Evolutionary conservation across 2,888 invertebrate genomes (phyloP).

Genomic region (Dorcus parallelipipedus): DNA sequence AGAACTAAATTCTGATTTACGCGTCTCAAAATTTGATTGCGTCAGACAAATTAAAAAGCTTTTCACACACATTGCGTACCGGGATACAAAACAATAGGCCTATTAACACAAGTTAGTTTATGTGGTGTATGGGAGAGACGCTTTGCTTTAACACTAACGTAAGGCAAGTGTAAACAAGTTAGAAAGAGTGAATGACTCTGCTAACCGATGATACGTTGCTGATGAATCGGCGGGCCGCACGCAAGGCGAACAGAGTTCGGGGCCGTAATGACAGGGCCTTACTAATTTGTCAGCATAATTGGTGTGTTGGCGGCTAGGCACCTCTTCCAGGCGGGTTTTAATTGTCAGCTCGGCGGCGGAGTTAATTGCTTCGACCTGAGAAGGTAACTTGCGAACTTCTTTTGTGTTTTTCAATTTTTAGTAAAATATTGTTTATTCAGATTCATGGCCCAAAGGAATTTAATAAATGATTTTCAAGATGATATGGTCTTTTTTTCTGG

Average conservation of each 20-base stretch:
- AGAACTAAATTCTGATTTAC: too few relatives aligned
- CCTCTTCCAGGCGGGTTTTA: constrained; percentile 44
- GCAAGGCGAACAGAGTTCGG: constrained; percentile 18
- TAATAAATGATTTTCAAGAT: too few relatives aligned
- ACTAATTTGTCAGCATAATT: constrained; percentile 48
- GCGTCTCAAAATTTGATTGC: too few relatives aligned
- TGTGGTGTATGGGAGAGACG: neutral
- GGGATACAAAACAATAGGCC: too few relatives aligned
- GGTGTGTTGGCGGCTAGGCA: constrained; percentile 41
- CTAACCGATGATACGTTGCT: constrained; percentile 24
- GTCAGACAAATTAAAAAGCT: too few relatives aligned
- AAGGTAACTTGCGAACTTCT: constrained; percentile 25
- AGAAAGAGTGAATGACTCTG: constrained; percentile 24
- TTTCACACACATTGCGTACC: too few relatives aligned
- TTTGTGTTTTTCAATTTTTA: too few relatives aligned
- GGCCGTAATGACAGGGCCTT: constrained; percentile 41
- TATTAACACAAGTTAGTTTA: neutral
- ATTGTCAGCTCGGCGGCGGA: constrained; percentile 44
- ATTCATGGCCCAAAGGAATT: too few relatives aligned
- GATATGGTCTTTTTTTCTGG: too few relatives aligned
- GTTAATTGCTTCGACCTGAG: constrained; percentile 40
- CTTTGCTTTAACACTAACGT: neutral
- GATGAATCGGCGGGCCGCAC: constrained; percentile 21
- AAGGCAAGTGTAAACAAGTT: constrained; percentile 2
- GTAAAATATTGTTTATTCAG: too few relatives aligned